These are phyloP conservation scores for Microtus ochrogaster DNA, from an alignment of 2,113 vertebrate genomes.

Conservation along the genomic window DNA sequence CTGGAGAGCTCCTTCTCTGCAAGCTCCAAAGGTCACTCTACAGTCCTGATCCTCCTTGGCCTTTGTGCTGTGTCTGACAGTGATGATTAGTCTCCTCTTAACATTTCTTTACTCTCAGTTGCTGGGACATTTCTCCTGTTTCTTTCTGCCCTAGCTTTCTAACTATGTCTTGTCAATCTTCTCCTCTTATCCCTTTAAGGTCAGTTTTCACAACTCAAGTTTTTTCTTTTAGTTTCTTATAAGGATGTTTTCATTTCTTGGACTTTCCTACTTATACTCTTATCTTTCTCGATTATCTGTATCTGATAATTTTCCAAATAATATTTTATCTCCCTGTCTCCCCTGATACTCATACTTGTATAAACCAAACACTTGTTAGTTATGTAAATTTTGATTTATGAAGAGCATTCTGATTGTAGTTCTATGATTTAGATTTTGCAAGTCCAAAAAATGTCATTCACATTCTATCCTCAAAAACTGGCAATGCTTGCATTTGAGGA, in stretches of 20 bases:
- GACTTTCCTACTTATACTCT: neutral
- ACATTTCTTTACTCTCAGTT: slow-evolving; percentile 9
- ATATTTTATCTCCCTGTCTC: neutral
- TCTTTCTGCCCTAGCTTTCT: neutral
- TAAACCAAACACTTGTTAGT: neutral
- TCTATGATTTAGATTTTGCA: neutral
- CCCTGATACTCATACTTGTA: neutral
- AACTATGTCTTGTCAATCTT: neutral
- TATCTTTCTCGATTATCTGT: neutral
- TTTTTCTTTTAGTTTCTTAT: slow-evolving; percentile 33
- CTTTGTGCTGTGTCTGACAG: slow-evolving; percentile 53
- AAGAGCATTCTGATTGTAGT: neutral
- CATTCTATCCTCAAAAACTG: neutral
- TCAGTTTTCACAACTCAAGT: neutral
- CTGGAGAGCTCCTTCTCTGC: slow-evolving; percentile 63
- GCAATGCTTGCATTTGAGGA: neutral
- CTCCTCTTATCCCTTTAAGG: neutral
- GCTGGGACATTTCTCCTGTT: slow-evolving; percentile 19
- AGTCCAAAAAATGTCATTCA: neutral
- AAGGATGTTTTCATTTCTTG: neutral
- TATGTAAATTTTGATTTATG: neutral
- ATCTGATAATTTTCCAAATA: slow-evolving; percentile 10
- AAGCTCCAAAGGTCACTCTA: slow-evolving; percentile 60
- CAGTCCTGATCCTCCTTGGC: slow-evolving; percentile 57
- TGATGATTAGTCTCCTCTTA: slow-evolving; percentile 47